Evolutionary conservation across 2,113 vertebrate genomes (phyloP).

Genomic region (Mustelus asterias): DNA sequence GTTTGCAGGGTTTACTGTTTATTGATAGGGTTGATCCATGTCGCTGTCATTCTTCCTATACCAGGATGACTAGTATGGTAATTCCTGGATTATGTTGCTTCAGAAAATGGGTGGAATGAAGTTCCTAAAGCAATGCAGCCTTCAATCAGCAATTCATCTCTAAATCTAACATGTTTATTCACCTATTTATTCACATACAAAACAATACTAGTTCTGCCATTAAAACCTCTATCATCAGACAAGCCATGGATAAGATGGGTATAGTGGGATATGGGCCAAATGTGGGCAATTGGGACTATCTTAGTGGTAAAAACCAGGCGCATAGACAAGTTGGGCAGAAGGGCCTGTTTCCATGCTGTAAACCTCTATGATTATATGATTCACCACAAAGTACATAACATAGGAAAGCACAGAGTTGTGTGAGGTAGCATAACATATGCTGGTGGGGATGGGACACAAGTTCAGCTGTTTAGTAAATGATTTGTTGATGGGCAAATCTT

Average conservation of each 20-base stretch:
- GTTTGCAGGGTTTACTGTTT: not conserved
- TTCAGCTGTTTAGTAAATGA: not conserved
- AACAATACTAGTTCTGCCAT: not conserved
- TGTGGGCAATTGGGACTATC: no score
- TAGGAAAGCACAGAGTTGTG: not conserved
- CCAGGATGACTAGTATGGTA: not conserved
- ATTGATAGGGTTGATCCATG: not conserved
- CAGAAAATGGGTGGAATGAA: not conserved
- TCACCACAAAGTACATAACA: not conserved
- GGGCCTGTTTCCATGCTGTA: no score
- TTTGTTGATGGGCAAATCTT: not conserved
- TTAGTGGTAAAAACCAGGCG: no score
- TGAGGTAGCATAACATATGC: not conserved
- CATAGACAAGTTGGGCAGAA: no score
- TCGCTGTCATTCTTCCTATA: not conserved
- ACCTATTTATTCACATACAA: no score
- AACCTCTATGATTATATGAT: no score
- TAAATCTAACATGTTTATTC: not conserved
- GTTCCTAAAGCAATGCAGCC: not conserved
- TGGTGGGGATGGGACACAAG: not conserved
- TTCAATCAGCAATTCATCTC: not conserved
- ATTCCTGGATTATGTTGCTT: not conserved
- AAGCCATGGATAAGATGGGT: not conserved
- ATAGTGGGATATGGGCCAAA: no score
- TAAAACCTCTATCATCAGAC: not conserved